Base-by-base conservation (phyloP, 2,113 vertebrate genomes). In the Arenaria interpres region DNA sequence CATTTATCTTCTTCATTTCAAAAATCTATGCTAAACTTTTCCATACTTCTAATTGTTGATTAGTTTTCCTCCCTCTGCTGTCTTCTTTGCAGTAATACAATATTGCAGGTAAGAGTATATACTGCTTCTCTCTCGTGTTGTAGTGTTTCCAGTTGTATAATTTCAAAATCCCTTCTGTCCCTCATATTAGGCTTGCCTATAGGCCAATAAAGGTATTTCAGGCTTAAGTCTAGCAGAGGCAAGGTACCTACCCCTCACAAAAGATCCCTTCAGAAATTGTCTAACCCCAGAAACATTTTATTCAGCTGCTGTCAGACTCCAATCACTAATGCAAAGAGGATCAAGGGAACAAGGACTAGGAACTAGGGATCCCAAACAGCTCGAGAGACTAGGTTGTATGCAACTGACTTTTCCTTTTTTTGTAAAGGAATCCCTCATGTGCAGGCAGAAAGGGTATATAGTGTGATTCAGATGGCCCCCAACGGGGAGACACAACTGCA, bases 401-500 rank as follows among this genome's bases (percentile, higher is more conserved):
- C 39, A 64, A 39, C 1, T 16, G 7, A 8, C 10, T 16, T 17
- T 16, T 21, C 4, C 20, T 33, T 56, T 53, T 51, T 71, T 90
- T 25, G 50, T 85, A 6, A 74, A 67, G 45, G 11, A 77, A 88
- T 59, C 12, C 2, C 25, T 80, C 17, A 35, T 0, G 2, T 3
- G 1, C 4, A 18, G 45, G 33, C n/a, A 60, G 84, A 54, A 88
- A n/a, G 10, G 7, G 7, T n/a, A 14, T 33, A 27, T 1, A 2
- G 14, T 37, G 4, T 51, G 41, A 66, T n/a, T 14, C 59, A 41
- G 6, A 0, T 77, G 45, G 53, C 35, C 13, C 19, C 21, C 22
- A 21, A 4, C 0, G 1, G 25, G 32, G 28, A 86, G 21, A 18
- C 10, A 23, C 5, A 41, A 5, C 14, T 17, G n/a, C 19, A 17